Evolutionary conservation across 2,888 invertebrate species (phyloP).

Genomic region (Danaus chrysippus): DNA sequence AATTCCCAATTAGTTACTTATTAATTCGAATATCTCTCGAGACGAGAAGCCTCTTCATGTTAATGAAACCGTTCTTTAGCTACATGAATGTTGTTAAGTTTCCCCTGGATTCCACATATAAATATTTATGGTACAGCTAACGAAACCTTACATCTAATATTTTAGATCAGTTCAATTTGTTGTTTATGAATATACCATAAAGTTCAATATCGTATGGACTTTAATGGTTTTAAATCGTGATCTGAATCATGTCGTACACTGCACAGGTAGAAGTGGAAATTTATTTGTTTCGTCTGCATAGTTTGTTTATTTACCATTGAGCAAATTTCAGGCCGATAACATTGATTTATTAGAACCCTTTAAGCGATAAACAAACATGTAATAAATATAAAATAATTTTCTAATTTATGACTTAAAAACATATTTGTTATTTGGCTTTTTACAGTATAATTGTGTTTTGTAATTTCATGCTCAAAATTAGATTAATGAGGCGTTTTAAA

Average conservation of each 20-base stretch:
- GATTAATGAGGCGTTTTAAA: too few species aligned
- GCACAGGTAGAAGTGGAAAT: constrained; percentile 34
- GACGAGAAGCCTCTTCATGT: constrained; percentile 41
- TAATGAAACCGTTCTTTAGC: constrained; percentile 45
- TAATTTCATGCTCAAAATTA: background rate
- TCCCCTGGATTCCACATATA: constrained; percentile 31
- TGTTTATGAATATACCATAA: constrained; percentile 14
- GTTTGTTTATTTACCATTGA: constrained; percentile 37
- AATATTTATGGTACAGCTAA: constrained; percentile 35
- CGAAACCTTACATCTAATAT: constrained; percentile 5
- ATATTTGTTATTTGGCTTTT: constrained; percentile 17
- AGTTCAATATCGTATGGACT: constrained; percentile 14
- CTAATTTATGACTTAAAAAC: constrained; percentile 18
- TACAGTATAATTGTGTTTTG: constrained; percentile 16
- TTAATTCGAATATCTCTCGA: constrained; percentile 39
- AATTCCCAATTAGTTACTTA: constrained; percentile 40
- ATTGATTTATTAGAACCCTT: constrained; percentile 33
- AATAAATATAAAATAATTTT: constrained; percentile 25
- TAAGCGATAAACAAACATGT: constrained; percentile 24
- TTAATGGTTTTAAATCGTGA: constrained; percentile 10
- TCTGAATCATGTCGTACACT: constrained; percentile 20
- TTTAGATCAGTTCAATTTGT: constrained; percentile 13
- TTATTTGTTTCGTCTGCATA: constrained; percentile 36
- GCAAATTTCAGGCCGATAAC: constrained; percentile 33
- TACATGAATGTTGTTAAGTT: constrained; percentile 37